Base-by-base conservation (phyloP, 2,888 invertebrate genomes). In the Epistrophe grossulariae region DNA sequence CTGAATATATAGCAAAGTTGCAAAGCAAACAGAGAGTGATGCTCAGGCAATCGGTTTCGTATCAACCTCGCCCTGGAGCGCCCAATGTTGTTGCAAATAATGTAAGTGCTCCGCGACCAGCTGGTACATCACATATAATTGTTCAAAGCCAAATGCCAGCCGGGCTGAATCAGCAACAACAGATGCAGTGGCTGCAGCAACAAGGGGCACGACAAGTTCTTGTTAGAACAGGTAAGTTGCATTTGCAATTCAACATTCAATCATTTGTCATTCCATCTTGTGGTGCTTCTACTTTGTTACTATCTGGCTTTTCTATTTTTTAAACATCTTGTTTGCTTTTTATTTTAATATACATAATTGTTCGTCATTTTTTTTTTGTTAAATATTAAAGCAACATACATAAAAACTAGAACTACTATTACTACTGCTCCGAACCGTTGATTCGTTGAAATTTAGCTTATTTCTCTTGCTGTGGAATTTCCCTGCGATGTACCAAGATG, bases 1-100 rank as follows among this genome's bases (percentile, higher is more conserved):
- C 96, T 1, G 94, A 97, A 91, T 97, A 97, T 89, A 96, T 97
- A 7, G 95, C 96, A 13, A 96, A 96, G 91, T 93, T 97, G 85
- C 96, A 96, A 91, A 94, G 94, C 88, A 94, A 94, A 85, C 94
- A 95, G 72, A 93, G 95, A 62, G 94, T 94, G 40, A 90, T 95
- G 88, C 89, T 95, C 68, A 94, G 95, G 55, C 93, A 94, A 57
- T 94, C 94, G 90, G 94, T 94, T 6, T 90, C 92, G 5, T 92
- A 91, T 85, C 93, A 92, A 71, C 91, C 92, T 1, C 90, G 93
- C 3, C 91, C 93, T 0, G 92, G 91, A 10, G 91, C 91, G 0
- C 93, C 93, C 0, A 91, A 90, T 88, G 91, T 92, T 45, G 93
- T 94, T 93, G 79, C 94, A 92, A 89, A 94, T 93, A 1, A 93